Percentiles rank a stretch among this genome's conserved stretches.
Conservation (phyloP, 1,140 invertebrate species). For the Cyclargus thomasi region DNA sequence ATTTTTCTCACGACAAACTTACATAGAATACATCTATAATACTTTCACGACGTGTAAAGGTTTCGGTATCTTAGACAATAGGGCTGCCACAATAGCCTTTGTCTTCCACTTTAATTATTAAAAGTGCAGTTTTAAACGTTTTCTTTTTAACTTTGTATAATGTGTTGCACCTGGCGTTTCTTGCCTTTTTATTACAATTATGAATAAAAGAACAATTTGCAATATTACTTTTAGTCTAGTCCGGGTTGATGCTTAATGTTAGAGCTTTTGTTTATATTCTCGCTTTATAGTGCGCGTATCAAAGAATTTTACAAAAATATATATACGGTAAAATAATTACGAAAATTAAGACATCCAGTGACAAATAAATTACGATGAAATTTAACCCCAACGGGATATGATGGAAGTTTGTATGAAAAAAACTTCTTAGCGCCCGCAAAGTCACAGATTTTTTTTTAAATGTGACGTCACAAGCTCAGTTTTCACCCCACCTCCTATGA, state of each 20-base stretch:
- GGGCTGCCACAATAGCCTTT: conserved; percentile 23
- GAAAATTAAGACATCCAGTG: too few species aligned
- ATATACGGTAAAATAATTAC: too few species aligned
- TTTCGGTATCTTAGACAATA: conserved; percentile 28
- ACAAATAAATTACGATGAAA: too few species aligned
- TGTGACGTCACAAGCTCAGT: too few species aligned
- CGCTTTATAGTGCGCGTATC: too few species aligned
- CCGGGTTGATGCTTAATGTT: conserved; percentile 10
- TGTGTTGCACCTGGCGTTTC: conserved; percentile 22
- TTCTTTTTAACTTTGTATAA: conserved; percentile 25
- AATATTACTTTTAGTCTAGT: conserved; percentile 22
- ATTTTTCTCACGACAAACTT: neutral
- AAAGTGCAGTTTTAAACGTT: conserved; percentile 26
- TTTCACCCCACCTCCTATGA: too few species aligned
- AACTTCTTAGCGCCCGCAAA: too few species aligned
- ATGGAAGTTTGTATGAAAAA: too few species aligned
- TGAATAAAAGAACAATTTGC: conserved; percentile 23
- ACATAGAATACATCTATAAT: conserved; percentile 18
- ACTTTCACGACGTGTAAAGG: conserved; percentile 25
- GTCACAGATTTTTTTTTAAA: too few species aligned
- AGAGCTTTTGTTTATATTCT: neutral
- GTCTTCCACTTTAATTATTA: conserved; percentile 28
- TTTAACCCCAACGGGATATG: too few species aligned
- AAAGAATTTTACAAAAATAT: too few species aligned
- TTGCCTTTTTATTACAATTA: conserved; percentile 24